Evolutionary conservation across 2,888 invertebrate genomes (phyloP).

Genomic region (Drosophila seclusa): DNA sequence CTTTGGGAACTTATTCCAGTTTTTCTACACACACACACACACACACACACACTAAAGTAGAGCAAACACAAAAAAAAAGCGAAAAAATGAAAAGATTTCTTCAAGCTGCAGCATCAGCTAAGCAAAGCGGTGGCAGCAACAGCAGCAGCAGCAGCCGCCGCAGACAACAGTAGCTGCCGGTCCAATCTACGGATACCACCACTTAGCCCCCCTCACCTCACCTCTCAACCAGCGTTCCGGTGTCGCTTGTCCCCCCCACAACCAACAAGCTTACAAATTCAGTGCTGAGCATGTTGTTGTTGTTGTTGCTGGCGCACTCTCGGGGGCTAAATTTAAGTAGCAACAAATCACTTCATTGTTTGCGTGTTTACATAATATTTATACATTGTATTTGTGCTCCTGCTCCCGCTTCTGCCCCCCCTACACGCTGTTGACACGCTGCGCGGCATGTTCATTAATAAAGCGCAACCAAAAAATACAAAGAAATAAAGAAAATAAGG

Average conservation of each 20-base stretch:
- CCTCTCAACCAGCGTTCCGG: neutral
- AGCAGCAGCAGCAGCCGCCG: conserved; percentile 18
- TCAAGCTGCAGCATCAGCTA: conserved; percentile 64
- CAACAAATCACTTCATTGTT: conserved; percentile 81
- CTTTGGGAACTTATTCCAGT: conserved; percentile 71
- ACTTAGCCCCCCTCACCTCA: conserved; percentile 1
- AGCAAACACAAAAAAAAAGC: conserved; percentile 21
- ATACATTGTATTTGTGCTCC: conserved; percentile 63
- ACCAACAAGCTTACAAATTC: conserved; percentile 7
- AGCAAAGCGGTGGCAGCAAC: conserved; percentile 29
- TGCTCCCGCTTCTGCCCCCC: neutral
- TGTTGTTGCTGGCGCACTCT: conserved; percentile 49
- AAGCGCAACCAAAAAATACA: conserved; percentile 47
- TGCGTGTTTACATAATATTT: conserved; percentile 80
- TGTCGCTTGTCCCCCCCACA: neutral
- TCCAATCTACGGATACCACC: neutral
- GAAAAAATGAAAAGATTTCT: conserved; percentile 48
- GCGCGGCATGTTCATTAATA: conserved; percentile 72
- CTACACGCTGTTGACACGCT: conserved; percentile 61
- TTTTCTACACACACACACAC: conserved; percentile 34
- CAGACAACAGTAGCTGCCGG: conserved; percentile 20
- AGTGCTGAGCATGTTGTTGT: conserved; percentile 14
- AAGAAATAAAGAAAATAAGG: neutral
- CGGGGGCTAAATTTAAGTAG: conserved; percentile 76
- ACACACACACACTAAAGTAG: conserved; percentile 34